Evolutionary conservation across 2,113 vertebrate species (phyloP).

Genomic region (Kryptolebias marmoratus): DNA sequence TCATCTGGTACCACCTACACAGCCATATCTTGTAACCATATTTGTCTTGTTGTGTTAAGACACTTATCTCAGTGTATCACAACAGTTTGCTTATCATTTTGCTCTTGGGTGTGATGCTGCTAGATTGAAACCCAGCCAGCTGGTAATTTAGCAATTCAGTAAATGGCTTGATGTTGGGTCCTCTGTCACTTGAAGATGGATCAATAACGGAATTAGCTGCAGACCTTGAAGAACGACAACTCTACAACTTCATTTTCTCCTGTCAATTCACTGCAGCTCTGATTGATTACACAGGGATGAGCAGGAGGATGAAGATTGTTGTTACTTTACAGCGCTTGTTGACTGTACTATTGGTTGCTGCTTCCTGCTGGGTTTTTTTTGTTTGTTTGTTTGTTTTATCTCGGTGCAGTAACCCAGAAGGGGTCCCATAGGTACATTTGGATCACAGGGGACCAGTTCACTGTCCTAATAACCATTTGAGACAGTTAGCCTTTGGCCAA

Average conservation of each 20-base stretch:
- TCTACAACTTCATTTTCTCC: conserved; percentile 53
- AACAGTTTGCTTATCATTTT: not conserved
- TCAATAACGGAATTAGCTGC: conserved; percentile 64
- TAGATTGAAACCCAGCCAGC: conserved; percentile 21
- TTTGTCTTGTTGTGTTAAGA: not conserved
- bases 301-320: conserved; percentile 4
- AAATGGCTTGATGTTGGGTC: conserved; percentile 43
- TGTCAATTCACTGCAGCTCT: conserved; percentile 46
- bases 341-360: conserved; percentile 1
- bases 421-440: not conserved
- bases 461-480: no score
- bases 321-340: conserved; percentile 6
- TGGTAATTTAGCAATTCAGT: conserved; percentile 24
- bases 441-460: no score
- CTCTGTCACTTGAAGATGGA: conserved; percentile 40
- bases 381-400: not conserved
- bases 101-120: not conserved
- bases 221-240: conserved; percentile 51
- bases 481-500: no score
- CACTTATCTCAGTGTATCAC: not conserved
- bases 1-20: not conserved
- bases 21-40: not conserved
- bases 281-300: conserved; percentile 58
- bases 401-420: not conserved
- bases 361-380: not conserved